These are phyloP conservation scores for Pitangus sulphuratus DNA, from an alignment of 2,797 vertebrate genomes.

Conservation along the genomic window DNA sequence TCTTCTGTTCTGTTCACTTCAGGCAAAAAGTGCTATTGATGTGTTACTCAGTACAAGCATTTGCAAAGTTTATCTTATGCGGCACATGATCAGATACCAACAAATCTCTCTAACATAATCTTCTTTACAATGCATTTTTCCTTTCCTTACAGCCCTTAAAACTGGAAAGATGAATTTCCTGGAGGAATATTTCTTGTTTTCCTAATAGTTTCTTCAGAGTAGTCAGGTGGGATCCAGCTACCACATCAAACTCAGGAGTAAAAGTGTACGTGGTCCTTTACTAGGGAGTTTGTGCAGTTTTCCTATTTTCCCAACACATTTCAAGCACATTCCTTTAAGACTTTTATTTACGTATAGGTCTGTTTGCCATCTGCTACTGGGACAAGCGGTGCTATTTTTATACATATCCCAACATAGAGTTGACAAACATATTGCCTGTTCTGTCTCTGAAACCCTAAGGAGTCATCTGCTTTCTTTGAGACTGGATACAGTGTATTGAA, in stretches of 20 bases:
- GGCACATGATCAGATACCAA: neutral
- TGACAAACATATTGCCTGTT: neutral
- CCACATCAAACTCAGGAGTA: neutral
- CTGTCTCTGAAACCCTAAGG: neutral
- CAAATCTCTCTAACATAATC: neutral
- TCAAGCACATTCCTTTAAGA: neutral
- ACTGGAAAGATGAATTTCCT: neutral
- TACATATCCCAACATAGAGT: neutral
- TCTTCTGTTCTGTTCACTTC: neutral
- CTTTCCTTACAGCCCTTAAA: neutral
- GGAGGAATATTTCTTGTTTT: neutral
- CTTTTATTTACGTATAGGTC: neutral
- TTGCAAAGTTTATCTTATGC: neutral
- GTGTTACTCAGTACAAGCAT: constrained; percentile 11
- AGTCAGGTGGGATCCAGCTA: fast-evolving
- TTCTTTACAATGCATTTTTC: neutral
- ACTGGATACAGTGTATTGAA: neutral
- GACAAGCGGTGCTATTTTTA: constrained; percentile 26
- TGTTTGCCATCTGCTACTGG: neutral
- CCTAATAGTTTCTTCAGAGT: neutral
- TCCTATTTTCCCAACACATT: neutral
- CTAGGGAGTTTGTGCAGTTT: neutral
- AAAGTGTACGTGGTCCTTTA: neutral
- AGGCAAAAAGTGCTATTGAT: neutral
- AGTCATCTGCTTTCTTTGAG: neutral